These are phyloP conservation scores for Epistrophe eligans DNA, from an alignment of 2,888 invertebrate genomes.

Conservation along the genomic window DNA sequence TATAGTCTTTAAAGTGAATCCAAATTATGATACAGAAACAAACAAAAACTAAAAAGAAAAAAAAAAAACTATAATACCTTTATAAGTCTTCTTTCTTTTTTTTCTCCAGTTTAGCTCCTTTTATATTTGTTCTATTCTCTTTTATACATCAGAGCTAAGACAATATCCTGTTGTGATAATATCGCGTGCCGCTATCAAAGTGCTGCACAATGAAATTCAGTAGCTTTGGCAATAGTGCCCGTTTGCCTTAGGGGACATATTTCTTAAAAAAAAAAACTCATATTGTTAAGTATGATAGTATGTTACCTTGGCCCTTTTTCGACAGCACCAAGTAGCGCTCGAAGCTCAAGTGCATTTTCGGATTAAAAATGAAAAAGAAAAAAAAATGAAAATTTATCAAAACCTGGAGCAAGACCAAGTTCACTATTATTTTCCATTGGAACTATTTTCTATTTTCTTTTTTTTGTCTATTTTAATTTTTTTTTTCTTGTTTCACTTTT, in stretches of 20 bases:
- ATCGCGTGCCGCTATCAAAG: slow-evolving; percentile 29
- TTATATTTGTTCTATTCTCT: neutral
- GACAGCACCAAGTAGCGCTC: neutral
- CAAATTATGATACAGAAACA: neutral
- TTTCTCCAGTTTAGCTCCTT: neutral
- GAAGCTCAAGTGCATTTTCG: slow-evolving; percentile 56
- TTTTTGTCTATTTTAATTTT: slow-evolving; percentile 44
- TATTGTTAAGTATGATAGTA: slow-evolving; percentile 58
- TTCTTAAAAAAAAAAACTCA: slow-evolving; percentile 50
- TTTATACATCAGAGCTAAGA: neutral
- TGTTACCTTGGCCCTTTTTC: slow-evolving; percentile 64
- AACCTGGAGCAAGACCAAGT: slow-evolving; percentile 61
- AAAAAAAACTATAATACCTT: neutral
- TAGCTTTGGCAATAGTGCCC: slow-evolving; percentile 37
- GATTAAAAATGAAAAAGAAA: slow-evolving; percentile 46
- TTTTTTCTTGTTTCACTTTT: slow-evolving; percentile 6
- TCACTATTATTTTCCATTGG: slow-evolving; percentile 41
- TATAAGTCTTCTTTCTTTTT: slow-evolving; percentile 7
- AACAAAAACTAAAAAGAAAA: neutral
- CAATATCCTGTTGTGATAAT: slow-evolving; percentile 27
- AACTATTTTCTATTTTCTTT: neutral
- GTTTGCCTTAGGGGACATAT: slow-evolving; percentile 18
- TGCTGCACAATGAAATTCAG: slow-evolving; percentile 29
- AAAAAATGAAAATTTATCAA: slow-evolving; percentile 9
- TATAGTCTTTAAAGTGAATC: neutral